Evolutionary conservation across 2,888 invertebrate genomes (phyloP).

Genomic region (Boloria euphrosyne): DNA sequence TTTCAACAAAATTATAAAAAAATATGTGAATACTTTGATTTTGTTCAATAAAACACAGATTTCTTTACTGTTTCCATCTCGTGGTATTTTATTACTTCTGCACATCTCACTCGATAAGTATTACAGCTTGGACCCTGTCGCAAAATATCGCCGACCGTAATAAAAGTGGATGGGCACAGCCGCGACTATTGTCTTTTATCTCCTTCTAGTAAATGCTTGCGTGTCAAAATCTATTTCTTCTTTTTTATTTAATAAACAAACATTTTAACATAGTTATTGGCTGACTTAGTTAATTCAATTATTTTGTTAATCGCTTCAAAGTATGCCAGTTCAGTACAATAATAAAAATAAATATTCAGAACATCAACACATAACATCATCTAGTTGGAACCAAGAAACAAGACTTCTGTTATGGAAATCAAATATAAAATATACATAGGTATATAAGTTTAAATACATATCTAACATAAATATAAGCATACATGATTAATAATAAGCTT

Average conservation of each 20-base stretch:
- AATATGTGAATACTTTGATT: not conserved
- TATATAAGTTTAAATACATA: too few species aligned
- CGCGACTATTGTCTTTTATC: conserved; percentile 61
- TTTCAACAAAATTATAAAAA: not conserved
- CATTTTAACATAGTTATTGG: not conserved
- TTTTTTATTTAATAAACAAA: not conserved
- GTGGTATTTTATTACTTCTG: conserved; percentile 23
- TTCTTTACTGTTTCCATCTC: conserved; percentile 1
- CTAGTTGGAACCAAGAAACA: too few species aligned
- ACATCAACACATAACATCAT: too few species aligned
- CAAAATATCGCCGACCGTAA: conserved; percentile 52
- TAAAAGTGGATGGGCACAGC: conserved; percentile 57
- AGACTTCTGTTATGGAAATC: too few species aligned
- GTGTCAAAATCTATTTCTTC: conserved; percentile 17
- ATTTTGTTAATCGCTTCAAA: too few species aligned
- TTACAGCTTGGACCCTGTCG: conserved; percentile 42
- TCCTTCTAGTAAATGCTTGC: conserved; percentile 36
- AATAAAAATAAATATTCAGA: too few species aligned
- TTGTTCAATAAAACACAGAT: not conserved
- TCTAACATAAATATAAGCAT: too few species aligned
- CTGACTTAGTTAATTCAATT: too few species aligned
- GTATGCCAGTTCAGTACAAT: too few species aligned
- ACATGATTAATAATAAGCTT: too few species aligned
- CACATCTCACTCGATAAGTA: conserved; percentile 28
- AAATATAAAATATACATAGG: too few species aligned